Evolutionary conservation across 2,797 vertebrate genomes (phyloP).

Genomic region (Fratercula arctica): DNA sequence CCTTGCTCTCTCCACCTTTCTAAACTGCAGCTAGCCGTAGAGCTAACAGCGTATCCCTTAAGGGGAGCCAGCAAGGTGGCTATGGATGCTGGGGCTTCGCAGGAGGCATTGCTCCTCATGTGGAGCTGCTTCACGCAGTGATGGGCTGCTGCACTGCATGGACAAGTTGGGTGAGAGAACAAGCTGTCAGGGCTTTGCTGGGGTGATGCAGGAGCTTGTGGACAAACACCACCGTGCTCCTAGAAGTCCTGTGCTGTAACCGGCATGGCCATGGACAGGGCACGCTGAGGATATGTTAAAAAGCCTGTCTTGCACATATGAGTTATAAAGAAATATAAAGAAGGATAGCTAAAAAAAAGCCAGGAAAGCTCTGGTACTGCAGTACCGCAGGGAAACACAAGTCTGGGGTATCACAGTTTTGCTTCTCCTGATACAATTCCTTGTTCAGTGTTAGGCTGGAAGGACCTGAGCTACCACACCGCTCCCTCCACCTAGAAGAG

Average conservation of each 20-base stretch:
- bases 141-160: background rate
- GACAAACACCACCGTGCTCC: background rate
- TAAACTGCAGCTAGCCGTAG: background rate
- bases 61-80: rapidly evolving
- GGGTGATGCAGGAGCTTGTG: background rate
- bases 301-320: background rate
- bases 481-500: background rate
- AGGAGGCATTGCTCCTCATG: background rate
- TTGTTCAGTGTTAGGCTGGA: background rate
- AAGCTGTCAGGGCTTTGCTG: background rate
- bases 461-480: background rate
- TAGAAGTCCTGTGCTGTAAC: background rate
- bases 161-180: background rate
- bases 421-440: background rate
- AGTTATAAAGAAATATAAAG: background rate
- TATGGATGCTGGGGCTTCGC: rapidly evolving
- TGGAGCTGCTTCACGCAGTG: background rate
- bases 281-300: background rate
- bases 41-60: background rate
- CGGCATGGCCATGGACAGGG: background rate
- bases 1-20: background rate
- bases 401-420: background rate
- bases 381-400: background rate
- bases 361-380: background rate
- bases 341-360: background rate